Evolutionary conservation across 2,888 invertebrate genomes (phyloP).

Genomic region (Polydrusus pterygomalis): DNA sequence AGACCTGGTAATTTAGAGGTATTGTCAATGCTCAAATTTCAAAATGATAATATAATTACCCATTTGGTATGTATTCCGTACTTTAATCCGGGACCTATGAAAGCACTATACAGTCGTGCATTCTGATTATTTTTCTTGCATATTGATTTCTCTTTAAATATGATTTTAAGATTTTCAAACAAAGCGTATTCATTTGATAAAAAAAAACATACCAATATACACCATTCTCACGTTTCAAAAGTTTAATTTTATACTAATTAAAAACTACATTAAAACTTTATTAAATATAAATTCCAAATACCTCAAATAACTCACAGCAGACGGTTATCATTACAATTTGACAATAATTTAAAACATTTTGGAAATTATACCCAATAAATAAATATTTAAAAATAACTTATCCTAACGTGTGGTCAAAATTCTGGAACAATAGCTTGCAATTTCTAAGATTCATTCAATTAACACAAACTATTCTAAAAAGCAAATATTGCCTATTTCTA

Average conservation of each 20-base stretch:
- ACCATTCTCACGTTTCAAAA: no score
- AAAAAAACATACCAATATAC: no score
- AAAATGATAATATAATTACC: no score
- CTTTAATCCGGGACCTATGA: no score
- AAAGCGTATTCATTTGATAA: no score
- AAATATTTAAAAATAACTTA: constrained; percentile 12
- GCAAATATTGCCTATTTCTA: background rate
- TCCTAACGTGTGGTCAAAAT: background rate
- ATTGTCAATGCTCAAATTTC: no score
- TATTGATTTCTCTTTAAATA: no score
- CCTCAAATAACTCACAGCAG: background rate
- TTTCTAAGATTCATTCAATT: background rate
- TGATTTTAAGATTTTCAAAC: no score
- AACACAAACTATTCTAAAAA: background rate
- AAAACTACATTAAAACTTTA: constrained; percentile 3
- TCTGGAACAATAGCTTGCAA: background rate
- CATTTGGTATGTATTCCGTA: no score
- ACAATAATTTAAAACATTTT: background rate
- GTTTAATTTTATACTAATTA: background rate
- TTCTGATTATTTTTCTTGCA: no score
- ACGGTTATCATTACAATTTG: background rate
- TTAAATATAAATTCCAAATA: constrained; percentile 14
- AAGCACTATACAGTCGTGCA: no score
- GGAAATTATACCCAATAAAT: background rate
- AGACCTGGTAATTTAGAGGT: no score